Evolutionary conservation across 2,797 vertebrate genomes (phyloP).

Genomic region (Galaxias olidus): DNA sequence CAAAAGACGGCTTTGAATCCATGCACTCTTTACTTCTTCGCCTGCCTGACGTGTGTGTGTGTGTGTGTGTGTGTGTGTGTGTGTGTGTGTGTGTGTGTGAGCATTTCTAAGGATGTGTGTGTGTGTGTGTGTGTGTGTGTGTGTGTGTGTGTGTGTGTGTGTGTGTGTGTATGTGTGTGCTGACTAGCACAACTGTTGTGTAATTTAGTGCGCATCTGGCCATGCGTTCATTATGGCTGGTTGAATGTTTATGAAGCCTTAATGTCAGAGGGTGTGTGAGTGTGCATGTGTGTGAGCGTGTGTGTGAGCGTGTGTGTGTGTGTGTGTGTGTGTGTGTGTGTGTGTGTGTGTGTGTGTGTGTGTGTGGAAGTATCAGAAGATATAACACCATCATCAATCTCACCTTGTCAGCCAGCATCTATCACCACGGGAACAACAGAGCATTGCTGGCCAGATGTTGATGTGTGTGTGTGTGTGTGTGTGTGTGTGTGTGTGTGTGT

Average conservation of each 20-base stretch:
- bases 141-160: no score
- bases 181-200: conserved; percentile 55
- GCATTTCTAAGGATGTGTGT: no score
- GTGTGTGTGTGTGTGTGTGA: no score
- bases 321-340: no score
- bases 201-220: conserved; percentile 67
- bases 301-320: no score
- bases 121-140: no score
- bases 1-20: no score
- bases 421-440: conserved; percentile 28
- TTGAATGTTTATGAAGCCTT: conserved; percentile 39
- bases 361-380: neutral
- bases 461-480: conserved; percentile 12
- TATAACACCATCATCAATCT: conserved; percentile 60
- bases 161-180: no score
- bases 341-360: no score
- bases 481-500: conserved; percentile 3
- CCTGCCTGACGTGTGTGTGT: no score
- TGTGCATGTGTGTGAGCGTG: conserved; percentile 7
- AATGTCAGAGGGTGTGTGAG: conserved; percentile 10
- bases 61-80: no score
- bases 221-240: conserved; percentile 54
- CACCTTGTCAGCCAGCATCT: conserved; percentile 63
- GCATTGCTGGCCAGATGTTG: conserved; percentile 55
- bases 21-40: no score